These are phyloP conservation scores for Gulo gulo DNA, from an alignment of 2,113 vertebrate genomes.

Conservation along the genomic window DNA sequence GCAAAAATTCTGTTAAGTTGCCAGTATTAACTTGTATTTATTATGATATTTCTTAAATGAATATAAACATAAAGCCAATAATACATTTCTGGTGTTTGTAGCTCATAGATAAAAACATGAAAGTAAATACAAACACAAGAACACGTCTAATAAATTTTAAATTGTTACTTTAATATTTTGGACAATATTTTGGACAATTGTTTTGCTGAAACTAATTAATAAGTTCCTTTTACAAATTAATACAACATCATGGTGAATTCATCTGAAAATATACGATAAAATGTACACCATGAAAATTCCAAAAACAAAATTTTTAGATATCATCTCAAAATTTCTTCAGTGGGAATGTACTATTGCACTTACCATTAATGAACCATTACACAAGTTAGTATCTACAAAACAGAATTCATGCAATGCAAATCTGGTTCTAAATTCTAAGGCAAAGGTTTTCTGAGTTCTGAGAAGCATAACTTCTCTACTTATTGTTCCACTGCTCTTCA, in stretches of 20 bases:
- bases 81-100: background rate
- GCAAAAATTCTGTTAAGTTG: background rate
- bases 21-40: background rate
- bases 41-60: background rate
- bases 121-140: conserved; percentile 23
- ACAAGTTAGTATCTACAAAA: background rate
- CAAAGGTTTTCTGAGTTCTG: background rate
- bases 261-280: background rate
- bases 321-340: background rate
- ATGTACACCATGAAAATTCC: background rate
- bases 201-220: background rate
- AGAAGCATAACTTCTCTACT: background rate
- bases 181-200: background rate
- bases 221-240: background rate
- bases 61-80: background rate
- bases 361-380: background rate
- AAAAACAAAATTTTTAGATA: background rate
- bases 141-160: conserved; percentile 10
- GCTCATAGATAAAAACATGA: background rate
- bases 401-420: background rate
- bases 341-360: background rate
- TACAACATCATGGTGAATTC: background rate
- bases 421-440: background rate
- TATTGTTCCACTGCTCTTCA: background rate
- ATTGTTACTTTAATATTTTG: background rate